Evolutionary conservation across 2,797 vertebrate genomes (phyloP).

Genomic region (Argentina silus): DNA sequence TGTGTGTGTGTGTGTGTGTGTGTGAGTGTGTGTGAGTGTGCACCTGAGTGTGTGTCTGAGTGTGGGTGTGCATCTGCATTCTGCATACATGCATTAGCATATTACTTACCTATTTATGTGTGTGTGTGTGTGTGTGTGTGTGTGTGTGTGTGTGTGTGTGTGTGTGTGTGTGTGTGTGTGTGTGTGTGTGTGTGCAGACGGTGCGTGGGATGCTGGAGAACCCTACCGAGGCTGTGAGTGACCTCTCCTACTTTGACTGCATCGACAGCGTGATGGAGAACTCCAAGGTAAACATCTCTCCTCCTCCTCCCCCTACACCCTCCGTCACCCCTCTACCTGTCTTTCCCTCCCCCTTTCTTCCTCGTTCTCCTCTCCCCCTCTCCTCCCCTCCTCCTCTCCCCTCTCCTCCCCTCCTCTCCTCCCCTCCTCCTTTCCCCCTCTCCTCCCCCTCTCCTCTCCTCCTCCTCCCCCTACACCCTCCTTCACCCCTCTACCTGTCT

Average conservation of each 20-base stretch:
- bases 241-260: slow-evolving; percentile 96
- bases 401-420: neutral
- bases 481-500: neutral
- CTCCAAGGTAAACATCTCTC: slow-evolving; percentile 85
- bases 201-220: slow-evolving; percentile 94
- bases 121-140: neutral
- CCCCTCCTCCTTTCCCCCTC: too few species aligned
- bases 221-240: slow-evolving; percentile 90
- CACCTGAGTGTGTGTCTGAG: neutral
- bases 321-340: neutral
- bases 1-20: neutral
- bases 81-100: neutral
- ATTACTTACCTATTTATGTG: too few species aligned
- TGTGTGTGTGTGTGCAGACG: slow-evolving; percentile 73
- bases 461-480: neutral
- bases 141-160: neutral
- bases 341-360: too few species aligned
- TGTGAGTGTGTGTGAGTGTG: slow-evolving; percentile 8
- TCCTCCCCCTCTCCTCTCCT: neutral
- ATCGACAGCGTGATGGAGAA: slow-evolving; percentile 99
- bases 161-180: neutral
- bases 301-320: neutral
- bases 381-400: neutral
- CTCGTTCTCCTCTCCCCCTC: neutral
- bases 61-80: neutral